These are phyloP conservation scores for Gadopsis marmoratus DNA, from an alignment of 2,797 vertebrate genomes.

Conservation along the genomic window DNA sequence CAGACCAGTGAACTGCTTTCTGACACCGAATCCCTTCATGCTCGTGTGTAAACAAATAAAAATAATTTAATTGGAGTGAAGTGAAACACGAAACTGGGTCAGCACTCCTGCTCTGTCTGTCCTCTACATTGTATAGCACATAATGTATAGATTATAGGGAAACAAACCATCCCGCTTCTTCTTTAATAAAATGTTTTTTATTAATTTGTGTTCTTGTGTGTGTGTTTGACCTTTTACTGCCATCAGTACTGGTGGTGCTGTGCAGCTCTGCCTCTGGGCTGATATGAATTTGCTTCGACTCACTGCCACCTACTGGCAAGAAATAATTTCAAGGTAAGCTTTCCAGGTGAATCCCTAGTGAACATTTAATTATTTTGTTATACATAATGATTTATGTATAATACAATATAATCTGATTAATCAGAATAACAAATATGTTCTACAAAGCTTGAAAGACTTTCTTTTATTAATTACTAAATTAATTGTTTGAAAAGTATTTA, in stretches of 20 bases:
- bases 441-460: neutral
- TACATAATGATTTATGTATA: too few relatives aligned
- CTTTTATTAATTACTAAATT: neutral
- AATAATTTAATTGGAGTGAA: neutral
- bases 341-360: neutral
- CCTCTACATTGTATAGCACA: constrained; percentile 67
- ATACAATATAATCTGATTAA: too few relatives aligned
- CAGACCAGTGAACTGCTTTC: constrained; percentile 36
- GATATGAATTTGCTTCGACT: neutral
- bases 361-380: neutral
- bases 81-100: constrained; percentile 28
- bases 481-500: neutral
- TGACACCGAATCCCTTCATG: constrained; percentile 15
- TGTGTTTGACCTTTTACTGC: neutral
- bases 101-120: constrained; percentile 26
- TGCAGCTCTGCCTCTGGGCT: neutral
- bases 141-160: constrained; percentile 76
- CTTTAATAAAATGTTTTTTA: constrained; percentile 82
- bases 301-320: constrained; percentile 34
- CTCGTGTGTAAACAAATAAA: neutral
- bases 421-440: too few relatives aligned
- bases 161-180: constrained; percentile 67
- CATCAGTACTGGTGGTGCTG: neutral
- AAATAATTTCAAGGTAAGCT: neutral
- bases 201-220: constrained; percentile 1